Evolutionary conservation across 2,113 vertebrate genomes (phyloP).

Genomic region (Cinclus cinclus): DNA sequence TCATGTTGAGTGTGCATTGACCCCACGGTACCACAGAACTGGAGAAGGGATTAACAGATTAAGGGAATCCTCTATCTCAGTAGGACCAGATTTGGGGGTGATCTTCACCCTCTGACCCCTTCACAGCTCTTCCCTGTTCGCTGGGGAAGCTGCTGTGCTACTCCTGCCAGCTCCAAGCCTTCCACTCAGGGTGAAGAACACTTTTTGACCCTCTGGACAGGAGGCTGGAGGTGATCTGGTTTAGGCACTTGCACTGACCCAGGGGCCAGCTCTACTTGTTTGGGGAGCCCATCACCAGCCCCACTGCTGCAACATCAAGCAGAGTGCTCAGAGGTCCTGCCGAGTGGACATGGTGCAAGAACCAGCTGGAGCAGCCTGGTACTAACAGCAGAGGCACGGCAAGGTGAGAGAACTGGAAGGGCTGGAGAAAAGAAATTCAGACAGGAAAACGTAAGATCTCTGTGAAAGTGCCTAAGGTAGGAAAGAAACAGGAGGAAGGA

Average conservation of each 20-base stretch:
- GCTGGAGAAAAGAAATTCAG: neutral
- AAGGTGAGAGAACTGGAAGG: constrained; percentile 14
- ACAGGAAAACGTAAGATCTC: neutral
- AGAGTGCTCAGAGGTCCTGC: fast-evolving
- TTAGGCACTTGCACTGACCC: neutral
- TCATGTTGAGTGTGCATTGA: constrained; percentile 45
- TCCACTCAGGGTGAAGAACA: neutral
- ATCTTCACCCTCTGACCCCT: constrained; percentile 47
- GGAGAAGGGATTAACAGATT: constrained; percentile 50
- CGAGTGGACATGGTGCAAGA: neutral
- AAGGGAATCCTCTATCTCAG: constrained; percentile 45
- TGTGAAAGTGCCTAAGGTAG: neutral
- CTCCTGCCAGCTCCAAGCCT: neutral
- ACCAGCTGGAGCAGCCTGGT: neutral
- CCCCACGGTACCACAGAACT: constrained; percentile 41
- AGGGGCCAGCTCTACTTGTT: neutral
- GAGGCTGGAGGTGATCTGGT: neutral
- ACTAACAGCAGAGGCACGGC: neutral
- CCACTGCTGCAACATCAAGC: fast-evolving
- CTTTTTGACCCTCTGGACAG: neutral
- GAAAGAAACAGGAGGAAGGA: neutral
- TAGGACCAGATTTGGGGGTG: constrained; percentile 45
- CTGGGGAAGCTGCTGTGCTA: neutral
- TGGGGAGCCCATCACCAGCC: neutral
- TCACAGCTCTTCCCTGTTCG: neutral